Evolutionary conservation across 2,797 vertebrate genomes (phyloP).

Genomic region (Erethizon dorsatum): DNA sequence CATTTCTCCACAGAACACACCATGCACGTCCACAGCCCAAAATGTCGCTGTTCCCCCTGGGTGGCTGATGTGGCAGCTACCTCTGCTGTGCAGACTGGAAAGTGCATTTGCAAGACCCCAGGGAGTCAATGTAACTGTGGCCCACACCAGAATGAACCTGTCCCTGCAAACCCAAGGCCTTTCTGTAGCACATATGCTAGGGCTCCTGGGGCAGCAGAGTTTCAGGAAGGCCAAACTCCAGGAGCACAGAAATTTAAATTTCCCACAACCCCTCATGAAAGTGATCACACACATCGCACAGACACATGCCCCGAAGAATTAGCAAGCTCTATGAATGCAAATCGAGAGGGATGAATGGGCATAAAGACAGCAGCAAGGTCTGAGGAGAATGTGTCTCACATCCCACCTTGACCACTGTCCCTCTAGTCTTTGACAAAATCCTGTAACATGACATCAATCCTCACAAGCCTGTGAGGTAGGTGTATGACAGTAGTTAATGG

Average conservation of each 20-base stretch:
- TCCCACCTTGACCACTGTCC: neutral
- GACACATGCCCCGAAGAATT: neutral
- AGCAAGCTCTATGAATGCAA: neutral
- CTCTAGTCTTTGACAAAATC: neutral
- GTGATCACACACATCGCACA: neutral
- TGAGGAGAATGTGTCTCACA: neutral
- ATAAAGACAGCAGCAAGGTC: neutral
- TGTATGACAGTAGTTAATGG: neutral
- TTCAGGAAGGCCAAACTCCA: neutral
- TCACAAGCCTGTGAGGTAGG: conserved; percentile 37
- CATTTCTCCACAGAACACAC: neutral
- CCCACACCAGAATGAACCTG: neutral
- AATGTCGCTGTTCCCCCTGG: neutral
- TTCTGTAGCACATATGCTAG: neutral
- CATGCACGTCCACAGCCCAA: neutral
- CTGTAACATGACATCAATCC: neutral
- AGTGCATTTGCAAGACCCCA: neutral
- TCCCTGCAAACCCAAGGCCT: neutral
- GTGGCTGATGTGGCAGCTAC: neutral
- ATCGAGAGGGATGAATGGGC: neutral
- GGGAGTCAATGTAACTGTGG: neutral
- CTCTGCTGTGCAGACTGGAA: neutral
- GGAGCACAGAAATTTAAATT: neutral
- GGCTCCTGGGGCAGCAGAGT: neutral
- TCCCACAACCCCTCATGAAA: neutral